Evolutionary conservation across 2,113 vertebrate genomes (phyloP).

Genomic region (Globicephala melas): DNA sequence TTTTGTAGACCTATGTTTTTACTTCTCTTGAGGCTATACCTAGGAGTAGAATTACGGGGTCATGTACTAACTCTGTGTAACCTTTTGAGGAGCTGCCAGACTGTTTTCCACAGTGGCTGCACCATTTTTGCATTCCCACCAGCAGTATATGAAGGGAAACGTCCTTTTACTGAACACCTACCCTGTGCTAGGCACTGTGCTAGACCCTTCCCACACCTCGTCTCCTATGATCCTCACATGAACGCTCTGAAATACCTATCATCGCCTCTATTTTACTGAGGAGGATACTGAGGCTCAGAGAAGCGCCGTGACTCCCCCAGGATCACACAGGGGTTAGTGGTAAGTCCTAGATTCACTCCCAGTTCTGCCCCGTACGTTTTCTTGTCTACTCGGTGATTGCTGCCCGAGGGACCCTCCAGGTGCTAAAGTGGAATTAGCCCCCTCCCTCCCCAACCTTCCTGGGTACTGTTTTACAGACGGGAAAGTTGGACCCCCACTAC

Average conservation of each 20-base stretch:
- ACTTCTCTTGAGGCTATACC: not conserved
- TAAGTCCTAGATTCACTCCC: not conserved
- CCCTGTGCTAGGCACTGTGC: not conserved
- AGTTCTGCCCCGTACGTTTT: not conserved
- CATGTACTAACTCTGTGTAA: not conserved
- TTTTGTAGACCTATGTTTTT: not conserved
- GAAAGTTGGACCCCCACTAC: conserved; percentile 93
- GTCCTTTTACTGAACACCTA: not conserved
- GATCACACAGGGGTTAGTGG: not conserved
- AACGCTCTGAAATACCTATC: not conserved
- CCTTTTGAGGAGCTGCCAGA: not conserved
- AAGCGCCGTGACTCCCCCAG: not conserved
- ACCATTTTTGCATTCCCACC: not conserved
- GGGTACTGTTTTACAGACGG: conserved; percentile 84
- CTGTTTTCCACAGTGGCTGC: not conserved
- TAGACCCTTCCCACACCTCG: not conserved
- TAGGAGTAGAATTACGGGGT: not conserved
- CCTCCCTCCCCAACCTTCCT: not conserved
- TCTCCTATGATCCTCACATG: not conserved
- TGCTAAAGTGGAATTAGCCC: not conserved
- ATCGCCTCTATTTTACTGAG: not conserved
- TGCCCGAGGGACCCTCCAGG: not conserved
- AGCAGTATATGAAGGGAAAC: not conserved
- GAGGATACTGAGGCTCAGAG: not conserved
- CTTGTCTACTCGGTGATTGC: not conserved